Evolutionary conservation across 2,113 vertebrate genomes (phyloP).

Genomic region (human (Homo sapiens)): GRCh38 chr19:5657001-5657500

Average conservation of each 20-base stretch:
- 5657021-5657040: not conserved
- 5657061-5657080: not conserved
- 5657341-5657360: conserved; percentile 86
- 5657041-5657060: not conserved
- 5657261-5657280: conserved; percentile 92
- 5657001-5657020: not conserved
- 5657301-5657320: conserved; percentile 96
- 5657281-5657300: conserved; percentile 94
- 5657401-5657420: not conserved
- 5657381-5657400: not conserved
- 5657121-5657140: not conserved
- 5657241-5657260: conserved; percentile 95
- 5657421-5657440: not conserved
- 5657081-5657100: not conserved
- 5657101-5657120: not conserved
- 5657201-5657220: not conserved
- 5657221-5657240: conserved; percentile 77
- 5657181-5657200: not conserved
- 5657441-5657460: not conserved
- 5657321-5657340: conserved; percentile 93
- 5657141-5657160: too few species aligned
- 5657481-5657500: not conserved
- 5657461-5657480: not conserved
- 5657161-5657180: not conserved
- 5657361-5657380: accelerated